phyloP scores from a whole-genome alignment of 2,113 vertebrate species.

The Dryoscopus gambensis region DNA sequence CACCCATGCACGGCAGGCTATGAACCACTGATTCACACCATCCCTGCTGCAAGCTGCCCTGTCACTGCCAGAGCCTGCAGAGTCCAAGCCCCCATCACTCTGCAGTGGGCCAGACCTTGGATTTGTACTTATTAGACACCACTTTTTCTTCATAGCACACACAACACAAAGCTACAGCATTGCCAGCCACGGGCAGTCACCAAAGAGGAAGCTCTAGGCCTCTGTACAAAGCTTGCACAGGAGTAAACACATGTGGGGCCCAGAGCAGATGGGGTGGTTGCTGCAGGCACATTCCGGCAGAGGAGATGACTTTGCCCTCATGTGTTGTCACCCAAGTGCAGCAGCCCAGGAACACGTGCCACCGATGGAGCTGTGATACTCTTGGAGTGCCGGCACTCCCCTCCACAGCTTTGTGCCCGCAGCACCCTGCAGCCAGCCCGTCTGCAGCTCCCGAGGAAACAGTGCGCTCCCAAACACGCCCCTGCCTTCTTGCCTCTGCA shows the following conservation, averaged over 20 bases:
- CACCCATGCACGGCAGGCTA: accelerated
- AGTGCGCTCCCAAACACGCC: accelerated
- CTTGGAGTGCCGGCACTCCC: not conserved
- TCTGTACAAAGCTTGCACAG: not conserved
- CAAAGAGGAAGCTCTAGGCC: not conserved
- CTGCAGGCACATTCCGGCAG: not conserved
- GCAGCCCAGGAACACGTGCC: accelerated
- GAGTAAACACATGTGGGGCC: accelerated
- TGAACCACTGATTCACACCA: accelerated
- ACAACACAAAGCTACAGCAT: not conserved
- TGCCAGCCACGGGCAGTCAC: not conserved
- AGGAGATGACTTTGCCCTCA: not conserved
- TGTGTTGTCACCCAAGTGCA: accelerated
- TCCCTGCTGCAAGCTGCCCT: not conserved
- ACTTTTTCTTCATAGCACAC: not conserved
- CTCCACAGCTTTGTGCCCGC: not conserved
- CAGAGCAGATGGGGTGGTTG: not conserved
- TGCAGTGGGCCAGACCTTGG: not conserved
- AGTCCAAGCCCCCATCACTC: not conserved
- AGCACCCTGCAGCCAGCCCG: not conserved
- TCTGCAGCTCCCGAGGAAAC: accelerated
- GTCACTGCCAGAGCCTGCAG: not conserved
- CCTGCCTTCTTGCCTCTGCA: not conserved
- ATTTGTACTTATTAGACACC: not conserved
- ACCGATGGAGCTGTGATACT: accelerated